phyloP scores from a whole-genome alignment of 1,140 invertebrate species.

The Drosophila sucinea region DNA sequence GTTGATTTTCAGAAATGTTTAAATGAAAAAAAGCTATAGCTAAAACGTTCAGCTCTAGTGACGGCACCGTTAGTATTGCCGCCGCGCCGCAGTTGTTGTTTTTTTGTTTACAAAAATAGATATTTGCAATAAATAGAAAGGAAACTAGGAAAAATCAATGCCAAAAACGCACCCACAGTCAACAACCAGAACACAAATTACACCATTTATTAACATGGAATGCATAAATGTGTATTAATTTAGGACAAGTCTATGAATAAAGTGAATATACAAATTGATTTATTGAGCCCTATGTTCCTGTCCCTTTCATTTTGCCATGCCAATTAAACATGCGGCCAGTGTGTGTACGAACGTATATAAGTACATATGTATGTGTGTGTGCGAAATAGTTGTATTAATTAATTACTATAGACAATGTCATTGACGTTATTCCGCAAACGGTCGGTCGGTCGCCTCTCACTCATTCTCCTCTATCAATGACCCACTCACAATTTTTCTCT shows the following conservation, averaged over 20 bases:
- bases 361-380: constrained; percentile 12
- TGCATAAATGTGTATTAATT: constrained; percentile 39
- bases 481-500: not conserved
- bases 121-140: constrained; percentile 50
- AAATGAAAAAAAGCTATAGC: not conserved
- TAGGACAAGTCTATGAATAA: constrained; percentile 14
- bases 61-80: not conserved
- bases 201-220: constrained; percentile 38
- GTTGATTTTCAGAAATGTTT: not conserved
- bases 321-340: constrained; percentile 42
- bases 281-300: constrained; percentile 33
- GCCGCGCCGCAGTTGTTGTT: constrained; percentile 11
- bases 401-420: constrained; percentile 38
- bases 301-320: constrained; percentile 39
- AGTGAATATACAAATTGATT: constrained; percentile 42
- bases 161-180: constrained; percentile 30
- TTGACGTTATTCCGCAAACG: constrained; percentile 11
- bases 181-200: constrained; percentile 44
- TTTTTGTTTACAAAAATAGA: constrained; percentile 52
- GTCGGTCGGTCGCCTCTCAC: not conserved
- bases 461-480: constrained; percentile 1
- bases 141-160: constrained; percentile 57
- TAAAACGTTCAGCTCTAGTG: constrained; percentile 10
- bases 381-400: constrained; percentile 49
- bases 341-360: not conserved